Base-by-base conservation (phyloP, 2,797 vertebrate genomes). In the Thunnus albacares region DNA sequence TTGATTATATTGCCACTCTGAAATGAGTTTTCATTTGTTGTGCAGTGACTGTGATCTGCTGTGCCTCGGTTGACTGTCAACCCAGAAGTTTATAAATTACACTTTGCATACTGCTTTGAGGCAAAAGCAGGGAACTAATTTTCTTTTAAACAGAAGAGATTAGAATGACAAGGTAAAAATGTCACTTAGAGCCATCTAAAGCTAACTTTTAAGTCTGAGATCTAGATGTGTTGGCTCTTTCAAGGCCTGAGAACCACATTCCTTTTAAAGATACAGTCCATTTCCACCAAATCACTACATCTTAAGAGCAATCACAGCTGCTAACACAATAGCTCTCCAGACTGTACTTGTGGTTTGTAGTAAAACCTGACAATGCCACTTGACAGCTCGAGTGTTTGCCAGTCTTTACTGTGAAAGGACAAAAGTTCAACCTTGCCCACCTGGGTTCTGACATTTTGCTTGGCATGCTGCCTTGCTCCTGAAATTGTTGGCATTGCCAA, bases 401-500 rank as follows among this genome's bases (percentile, higher is more conserved):
- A 35, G 59, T 51, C n/a, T 79, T 57, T 52, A 22, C 30, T 61
- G 63, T 22, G 33, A 55, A 60, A 71, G 38, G 26, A 33, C 18
- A 45, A 13, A 60, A 53, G 74, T 79, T 75, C 43, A 58, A 12
- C 43, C 17, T 1, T 35, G 18, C 84, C 86, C 88, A 97, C 97
- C 76, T 70, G 76, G 47, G 51, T 87, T 89, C 62, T 93, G 90
- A 85, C 98, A 99, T 77, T 83, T 95, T 1, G 41, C 73, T 82
- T 93, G 93, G 87, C 98, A 99, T 33, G 94, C 91, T 8, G 90
- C 90, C 85, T 97, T 58, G 14, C 83, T 96, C 74, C 53, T 86
- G 88, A 99, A 98, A 87, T 99, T 98, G 93, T 98, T 99, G 75
- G 90, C 94, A 68, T 99, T 99, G 79, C 98, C 98, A 1, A 97